These are phyloP conservation scores for Porites cylindrica DNA, from an alignment of 92 coral and sea anemone genomes.

Conservation along the genomic window DNA sequence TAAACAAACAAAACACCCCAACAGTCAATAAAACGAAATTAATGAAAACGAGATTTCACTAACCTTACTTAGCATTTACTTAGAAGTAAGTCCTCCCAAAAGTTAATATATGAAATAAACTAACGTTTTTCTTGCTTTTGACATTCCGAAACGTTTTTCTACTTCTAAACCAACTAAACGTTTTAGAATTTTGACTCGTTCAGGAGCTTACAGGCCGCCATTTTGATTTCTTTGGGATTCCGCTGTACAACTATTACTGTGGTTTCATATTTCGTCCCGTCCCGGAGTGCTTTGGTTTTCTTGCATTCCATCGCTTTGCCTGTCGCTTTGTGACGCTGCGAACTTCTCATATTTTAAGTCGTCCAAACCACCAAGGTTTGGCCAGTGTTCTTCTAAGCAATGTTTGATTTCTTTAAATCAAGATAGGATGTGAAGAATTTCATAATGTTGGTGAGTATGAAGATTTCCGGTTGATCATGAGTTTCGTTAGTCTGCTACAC, in stretches of 20 bases:
- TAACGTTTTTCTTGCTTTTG: background rate
- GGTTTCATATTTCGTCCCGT: conserved; percentile 7
- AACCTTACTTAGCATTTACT: no score
- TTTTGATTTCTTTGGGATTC: conserved; percentile 5
- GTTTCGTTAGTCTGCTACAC: no score
- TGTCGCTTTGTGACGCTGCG: background rate
- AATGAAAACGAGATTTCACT: background rate
- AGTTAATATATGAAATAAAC: background rate
- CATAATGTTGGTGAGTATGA: no score
- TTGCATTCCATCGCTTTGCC: background rate
- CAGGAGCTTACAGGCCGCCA: conserved; percentile 7
- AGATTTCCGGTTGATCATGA: no score
- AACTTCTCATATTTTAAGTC: no score
- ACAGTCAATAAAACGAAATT: background rate
- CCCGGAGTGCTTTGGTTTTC: background rate
- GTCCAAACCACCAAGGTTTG: no score
- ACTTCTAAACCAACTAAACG: background rate
- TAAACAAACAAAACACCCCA: conserved; percentile 18
- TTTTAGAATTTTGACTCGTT: background rate
- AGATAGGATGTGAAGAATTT: background rate
- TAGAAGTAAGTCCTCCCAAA: background rate
- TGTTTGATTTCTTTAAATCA: background rate
- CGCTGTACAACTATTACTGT: conserved; percentile 18
- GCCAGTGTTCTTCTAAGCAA: background rate
- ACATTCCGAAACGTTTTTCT: background rate